A percentile compares a stretch with the other conserved stretches of the same genome.
phyloP scores from a whole-genome alignment of 2,797 vertebrate genomes.

The Hemibagrus guttatus region DNA sequence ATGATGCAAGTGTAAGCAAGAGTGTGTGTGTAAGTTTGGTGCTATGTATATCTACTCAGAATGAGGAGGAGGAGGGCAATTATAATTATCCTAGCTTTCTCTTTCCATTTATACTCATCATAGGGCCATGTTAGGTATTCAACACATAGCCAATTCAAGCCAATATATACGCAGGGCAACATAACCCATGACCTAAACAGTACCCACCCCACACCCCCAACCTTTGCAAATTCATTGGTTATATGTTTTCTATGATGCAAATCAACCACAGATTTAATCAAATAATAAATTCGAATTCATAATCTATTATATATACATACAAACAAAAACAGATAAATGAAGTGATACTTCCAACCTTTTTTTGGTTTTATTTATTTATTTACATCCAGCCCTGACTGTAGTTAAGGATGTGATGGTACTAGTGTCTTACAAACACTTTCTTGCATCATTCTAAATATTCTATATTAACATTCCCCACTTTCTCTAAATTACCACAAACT shows the following conservation, averaged over 20 bases:
- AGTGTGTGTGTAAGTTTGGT: conserved; percentile 16
- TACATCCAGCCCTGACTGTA: neutral
- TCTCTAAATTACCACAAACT: neutral
- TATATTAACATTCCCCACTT: neutral
- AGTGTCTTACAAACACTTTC: neutral
- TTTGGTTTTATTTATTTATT: no score
- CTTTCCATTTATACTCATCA: conserved; percentile 67
- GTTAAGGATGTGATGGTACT: neutral
- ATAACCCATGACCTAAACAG: neutral
- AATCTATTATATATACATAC: neutral
- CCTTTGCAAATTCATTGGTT: neutral
- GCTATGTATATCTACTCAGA: conserved; percentile 72
- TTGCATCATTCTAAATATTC: neutral
- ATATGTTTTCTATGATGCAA: neutral
- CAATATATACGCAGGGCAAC: neutral
- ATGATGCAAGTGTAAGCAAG: conserved; percentile 77
- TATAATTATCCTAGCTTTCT: conserved; percentile 71
- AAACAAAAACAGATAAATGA: no score
- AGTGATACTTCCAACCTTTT: no score
- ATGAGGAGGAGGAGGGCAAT: conserved; percentile 62
- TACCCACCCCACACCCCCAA: neutral
- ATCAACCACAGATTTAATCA: neutral
- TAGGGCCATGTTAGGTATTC: conserved; percentile 58
- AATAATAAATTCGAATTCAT: neutral
- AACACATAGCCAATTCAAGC: conserved; percentile 10